These are phyloP conservation scores for Trissolcus basalis DNA, from an alignment of 1,140 invertebrate genomes.

Conservation along the genomic window DNA sequence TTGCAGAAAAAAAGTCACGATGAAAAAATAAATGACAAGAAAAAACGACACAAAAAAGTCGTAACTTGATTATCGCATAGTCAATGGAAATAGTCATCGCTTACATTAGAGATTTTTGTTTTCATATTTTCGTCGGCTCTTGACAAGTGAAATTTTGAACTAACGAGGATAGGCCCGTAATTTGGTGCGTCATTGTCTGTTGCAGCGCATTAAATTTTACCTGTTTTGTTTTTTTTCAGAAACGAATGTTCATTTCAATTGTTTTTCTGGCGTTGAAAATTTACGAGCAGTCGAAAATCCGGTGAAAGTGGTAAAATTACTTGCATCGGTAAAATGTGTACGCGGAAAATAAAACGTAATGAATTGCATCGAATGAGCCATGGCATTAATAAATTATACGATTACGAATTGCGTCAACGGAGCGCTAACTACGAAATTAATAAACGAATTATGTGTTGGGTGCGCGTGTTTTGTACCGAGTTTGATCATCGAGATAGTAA, in stretches of 20 bases:
- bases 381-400: slow-evolving; percentile 30
- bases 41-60: slow-evolving; percentile 8
- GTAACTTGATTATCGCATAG: slow-evolving; percentile 11
- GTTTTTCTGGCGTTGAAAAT: slow-evolving; percentile 22
- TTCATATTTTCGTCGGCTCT: background rate
- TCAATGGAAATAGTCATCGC: slow-evolving; percentile 14
- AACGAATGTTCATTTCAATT: slow-evolving; percentile 26
- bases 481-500: background rate
- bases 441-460: slow-evolving; percentile 1
- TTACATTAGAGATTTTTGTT: slow-evolving; percentile 2
- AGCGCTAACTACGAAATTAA: background rate
- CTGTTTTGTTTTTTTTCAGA: too few species aligned
- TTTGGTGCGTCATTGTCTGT: too few species aligned
- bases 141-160: too few species aligned
- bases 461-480: background rate
- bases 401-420: slow-evolving; percentile 18
- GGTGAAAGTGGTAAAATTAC: slow-evolving; percentile 46
- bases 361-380: slow-evolving; percentile 14
- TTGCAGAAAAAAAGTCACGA: slow-evolving; percentile 27
- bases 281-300: slow-evolving; percentile 24
- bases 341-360: slow-evolving; percentile 20
- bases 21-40: background rate
- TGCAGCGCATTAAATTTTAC: background rate
- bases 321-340: slow-evolving; percentile 18
- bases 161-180: too few species aligned